phyloP scores from a whole-genome alignment of 2,113 vertebrate species.

The Bos indicus region DNA sequence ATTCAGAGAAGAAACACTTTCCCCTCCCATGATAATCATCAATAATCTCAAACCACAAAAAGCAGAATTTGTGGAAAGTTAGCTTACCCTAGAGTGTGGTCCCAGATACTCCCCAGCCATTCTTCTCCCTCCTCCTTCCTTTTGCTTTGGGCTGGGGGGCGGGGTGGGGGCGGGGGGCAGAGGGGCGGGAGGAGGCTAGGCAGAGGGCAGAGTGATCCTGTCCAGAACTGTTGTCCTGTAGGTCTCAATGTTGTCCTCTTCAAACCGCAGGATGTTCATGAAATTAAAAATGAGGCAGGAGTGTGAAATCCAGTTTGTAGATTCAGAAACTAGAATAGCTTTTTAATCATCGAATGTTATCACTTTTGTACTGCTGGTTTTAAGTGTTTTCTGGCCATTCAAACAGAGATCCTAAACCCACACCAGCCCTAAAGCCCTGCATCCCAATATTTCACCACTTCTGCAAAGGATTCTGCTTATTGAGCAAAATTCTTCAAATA shows the following conservation, averaged over 20 bases:
- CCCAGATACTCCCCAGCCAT: neutral
- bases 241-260: neutral
- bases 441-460: neutral
- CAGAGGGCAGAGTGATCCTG: neutral
- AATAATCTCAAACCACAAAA: constrained; percentile 35
- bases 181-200: neutral
- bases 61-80: neutral
- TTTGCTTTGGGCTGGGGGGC: neutral
- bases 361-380: neutral
- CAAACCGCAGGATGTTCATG: neutral
- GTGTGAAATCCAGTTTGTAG: neutral
- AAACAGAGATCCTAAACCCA: neutral
- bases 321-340: neutral
- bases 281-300: neutral
- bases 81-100: neutral
- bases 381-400: neutral
- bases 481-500: neutral
- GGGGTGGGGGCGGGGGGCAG: rapidly evolving
- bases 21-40: neutral
- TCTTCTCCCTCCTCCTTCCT: neutral
- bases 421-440: neutral
- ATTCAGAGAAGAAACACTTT: constrained; percentile 42
- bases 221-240: neutral
- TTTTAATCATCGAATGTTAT: neutral
- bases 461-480: neutral